Percentiles rank a stretch among this genome's conserved stretches.
Evolutionary conservation across 2,113 vertebrate genomes (phyloP).

Genomic region (Indri indri): DNA sequence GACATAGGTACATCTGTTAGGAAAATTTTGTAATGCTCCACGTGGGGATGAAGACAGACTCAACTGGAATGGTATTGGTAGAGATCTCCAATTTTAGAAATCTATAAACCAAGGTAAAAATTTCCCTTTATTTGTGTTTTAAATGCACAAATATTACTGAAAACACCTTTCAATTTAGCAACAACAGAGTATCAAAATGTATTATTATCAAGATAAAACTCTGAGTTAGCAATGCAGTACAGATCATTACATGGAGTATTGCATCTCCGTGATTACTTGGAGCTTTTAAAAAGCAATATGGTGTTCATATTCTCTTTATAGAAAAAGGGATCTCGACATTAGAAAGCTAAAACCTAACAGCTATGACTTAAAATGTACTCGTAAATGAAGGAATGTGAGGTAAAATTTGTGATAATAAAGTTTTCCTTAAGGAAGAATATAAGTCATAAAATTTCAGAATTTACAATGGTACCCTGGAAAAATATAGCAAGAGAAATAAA

Average conservation of each 20-base stretch:
- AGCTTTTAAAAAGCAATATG: not conserved
- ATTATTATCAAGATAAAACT: not conserved
- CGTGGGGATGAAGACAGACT: not conserved
- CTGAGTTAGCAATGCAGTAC: not conserved
- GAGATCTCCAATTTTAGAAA: not conserved
- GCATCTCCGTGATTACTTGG: not conserved
- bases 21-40: not conserved
- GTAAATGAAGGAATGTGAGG: not conserved
- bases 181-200: not conserved
- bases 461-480: not conserved
- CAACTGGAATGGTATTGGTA: not conserved
- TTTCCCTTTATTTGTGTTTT: not conserved
- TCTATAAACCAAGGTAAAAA: not conserved
- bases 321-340: not conserved
- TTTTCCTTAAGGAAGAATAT: not conserved
- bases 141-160: not conserved
- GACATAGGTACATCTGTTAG: not conserved
- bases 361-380: accelerated
- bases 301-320: not conserved
- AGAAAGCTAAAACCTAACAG: not conserved
- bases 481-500: not conserved
- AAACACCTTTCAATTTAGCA: not conserved
- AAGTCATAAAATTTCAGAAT: not conserved
- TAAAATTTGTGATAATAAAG: not conserved
- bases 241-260: not conserved